phyloP scores from a whole-genome alignment of 1,140 invertebrate genomes.

The Atta texana region DNA sequence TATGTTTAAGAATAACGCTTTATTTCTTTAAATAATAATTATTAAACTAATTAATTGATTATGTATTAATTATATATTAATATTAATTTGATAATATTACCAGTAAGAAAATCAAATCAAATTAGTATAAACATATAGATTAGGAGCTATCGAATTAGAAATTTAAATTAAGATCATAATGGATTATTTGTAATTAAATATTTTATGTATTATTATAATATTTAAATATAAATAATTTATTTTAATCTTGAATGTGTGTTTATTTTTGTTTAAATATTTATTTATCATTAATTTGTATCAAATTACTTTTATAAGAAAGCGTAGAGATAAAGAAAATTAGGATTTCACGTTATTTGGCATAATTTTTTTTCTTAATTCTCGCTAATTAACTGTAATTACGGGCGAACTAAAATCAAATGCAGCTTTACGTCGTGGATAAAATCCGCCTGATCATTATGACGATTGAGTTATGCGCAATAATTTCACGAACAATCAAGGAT shows the following conservation, averaged over 20 bases:
- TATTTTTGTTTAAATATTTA: neutral
- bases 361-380: slow-evolving; percentile 52
- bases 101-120: neutral
- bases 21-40: neutral
- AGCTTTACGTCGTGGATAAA: slow-evolving; percentile 70
- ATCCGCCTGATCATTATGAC: slow-evolving; percentile 72
- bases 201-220: neutral
- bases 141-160: neutral
- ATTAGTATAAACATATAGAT: neutral
- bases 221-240: neutral
- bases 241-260: neutral
- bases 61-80: neutral
- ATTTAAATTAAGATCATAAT: neutral
- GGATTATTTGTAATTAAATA: neutral
- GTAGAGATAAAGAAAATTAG: neutral
- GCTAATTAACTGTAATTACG: slow-evolving; percentile 76
- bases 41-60: neutral
- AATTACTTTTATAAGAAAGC: neutral
- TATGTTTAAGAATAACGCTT: neutral
- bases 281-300: neutral
- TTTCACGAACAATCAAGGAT: slow-evolving; percentile 79
- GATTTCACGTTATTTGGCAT: neutral
- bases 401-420: slow-evolving; percentile 64
- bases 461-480: slow-evolving; percentile 77
- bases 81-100: neutral